A percentile compares a stretch with the other conserved stretches of the same genome.
Conservation (phyloP, 53 echinoderm and acorn worm genomes). For the Paelopatides confundens region DNA sequence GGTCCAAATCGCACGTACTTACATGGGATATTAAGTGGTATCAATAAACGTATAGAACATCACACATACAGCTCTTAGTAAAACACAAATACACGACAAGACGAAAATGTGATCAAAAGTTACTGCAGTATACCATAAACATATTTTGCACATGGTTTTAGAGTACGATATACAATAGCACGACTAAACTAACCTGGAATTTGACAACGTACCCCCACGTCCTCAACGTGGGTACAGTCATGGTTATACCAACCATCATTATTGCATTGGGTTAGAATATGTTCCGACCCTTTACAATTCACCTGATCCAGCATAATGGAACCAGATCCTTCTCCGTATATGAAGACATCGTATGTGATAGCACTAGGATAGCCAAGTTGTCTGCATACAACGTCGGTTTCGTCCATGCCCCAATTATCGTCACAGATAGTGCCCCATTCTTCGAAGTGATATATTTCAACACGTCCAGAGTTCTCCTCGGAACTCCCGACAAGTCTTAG, state of each 20-base stretch:
- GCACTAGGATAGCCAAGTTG: constrained; percentile 20
- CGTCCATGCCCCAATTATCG: background rate
- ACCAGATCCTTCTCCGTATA: background rate
- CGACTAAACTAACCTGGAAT: background rate
- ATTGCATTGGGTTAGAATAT: background rate
- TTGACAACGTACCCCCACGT: background rate
- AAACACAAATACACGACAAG: too few relatives aligned
- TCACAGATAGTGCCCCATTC: constrained; percentile 27
- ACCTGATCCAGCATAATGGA: constrained; percentile 9
- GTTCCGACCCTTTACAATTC: background rate
- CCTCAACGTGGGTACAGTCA: background rate
- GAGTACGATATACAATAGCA: too few relatives aligned
- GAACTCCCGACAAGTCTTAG: background rate
- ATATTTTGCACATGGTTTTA: too few relatives aligned
- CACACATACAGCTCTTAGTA: too few relatives aligned
- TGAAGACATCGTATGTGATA: background rate
- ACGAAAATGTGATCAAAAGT: too few relatives aligned
- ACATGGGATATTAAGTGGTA: too few relatives aligned
- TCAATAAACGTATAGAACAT: too few relatives aligned
- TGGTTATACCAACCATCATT: background rate
- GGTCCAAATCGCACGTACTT: too few relatives aligned
- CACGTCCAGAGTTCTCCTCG: constrained; percentile 1
- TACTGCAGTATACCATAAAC: too few relatives aligned
- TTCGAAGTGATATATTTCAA: constrained; percentile 5
- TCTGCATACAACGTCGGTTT: background rate